Percentiles rank a stretch among this genome's conserved stretches.
Conservation (phyloP, 2,888 invertebrate genomes). For the Dastarcus helophoroides region DNA sequence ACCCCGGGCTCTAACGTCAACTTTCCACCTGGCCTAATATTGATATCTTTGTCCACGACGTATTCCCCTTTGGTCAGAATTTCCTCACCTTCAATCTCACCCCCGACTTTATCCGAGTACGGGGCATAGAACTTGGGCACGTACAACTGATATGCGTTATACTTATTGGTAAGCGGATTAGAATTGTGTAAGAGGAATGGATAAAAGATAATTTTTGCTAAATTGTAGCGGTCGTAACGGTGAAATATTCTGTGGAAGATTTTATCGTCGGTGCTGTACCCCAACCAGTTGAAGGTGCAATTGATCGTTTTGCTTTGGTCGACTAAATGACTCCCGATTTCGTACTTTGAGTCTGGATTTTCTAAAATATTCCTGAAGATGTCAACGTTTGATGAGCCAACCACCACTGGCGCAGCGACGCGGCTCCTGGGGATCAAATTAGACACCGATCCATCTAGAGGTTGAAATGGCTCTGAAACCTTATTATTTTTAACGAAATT, state of each 20-base stretch:
- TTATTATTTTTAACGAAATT: slow-evolving; percentile 81
- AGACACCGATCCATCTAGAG: slow-evolving; percentile 48
- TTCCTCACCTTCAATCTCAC: slow-evolving; percentile 88
- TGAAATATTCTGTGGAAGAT: slow-evolving; percentile 69
- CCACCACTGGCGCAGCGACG: slow-evolving; percentile 85
- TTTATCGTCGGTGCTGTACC: slow-evolving; percentile 58
- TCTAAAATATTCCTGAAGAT: slow-evolving; percentile 84
- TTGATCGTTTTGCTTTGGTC: slow-evolving; percentile 92
- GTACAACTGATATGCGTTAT: slow-evolving; percentile 62
- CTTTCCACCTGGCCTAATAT: slow-evolving; percentile 85
- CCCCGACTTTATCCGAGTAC: slow-evolving; percentile 61
- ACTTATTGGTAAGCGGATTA: slow-evolving; percentile 76
- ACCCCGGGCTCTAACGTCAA: slow-evolving; percentile 82
- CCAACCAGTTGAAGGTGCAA: slow-evolving; percentile 91
- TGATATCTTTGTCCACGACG: slow-evolving; percentile 86
- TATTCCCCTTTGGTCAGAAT: slow-evolving; percentile 75
- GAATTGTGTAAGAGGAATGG: slow-evolving; percentile 85
- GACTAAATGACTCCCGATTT: slow-evolving; percentile 88
- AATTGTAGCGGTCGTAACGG: slow-evolving; percentile 84
- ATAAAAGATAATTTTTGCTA: slow-evolving; percentile 83
- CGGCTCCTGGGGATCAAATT: slow-evolving; percentile 78
- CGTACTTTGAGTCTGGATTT: slow-evolving; percentile 83
- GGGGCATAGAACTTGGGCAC: slow-evolving; percentile 67
- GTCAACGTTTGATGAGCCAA: slow-evolving; percentile 82
- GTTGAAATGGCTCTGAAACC: slow-evolving; percentile 74